These are phyloP conservation scores for Ephialtes manifestator DNA, from an alignment of 2,888 invertebrate genomes.

Conservation along the genomic window DNA sequence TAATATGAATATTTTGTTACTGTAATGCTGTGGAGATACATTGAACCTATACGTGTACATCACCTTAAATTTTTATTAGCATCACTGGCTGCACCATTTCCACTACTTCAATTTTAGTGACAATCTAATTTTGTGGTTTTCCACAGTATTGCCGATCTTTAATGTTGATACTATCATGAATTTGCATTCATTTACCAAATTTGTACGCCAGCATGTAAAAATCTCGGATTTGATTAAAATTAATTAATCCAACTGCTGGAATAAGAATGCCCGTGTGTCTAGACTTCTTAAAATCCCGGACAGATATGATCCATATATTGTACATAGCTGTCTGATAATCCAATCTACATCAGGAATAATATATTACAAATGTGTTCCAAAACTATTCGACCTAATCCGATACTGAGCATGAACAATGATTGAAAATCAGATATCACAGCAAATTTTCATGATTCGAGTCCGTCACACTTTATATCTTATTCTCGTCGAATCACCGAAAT, in stretches of 20 bases:
- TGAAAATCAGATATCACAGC: neutral
- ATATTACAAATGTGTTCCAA: constrained; percentile 3
- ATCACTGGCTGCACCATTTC: neutral
- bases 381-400: neutral
- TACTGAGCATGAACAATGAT: neutral
- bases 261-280: neutral
- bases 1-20: too few relatives aligned
- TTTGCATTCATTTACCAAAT: neutral
- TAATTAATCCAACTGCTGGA: neutral
- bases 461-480: neutral
- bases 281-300: neutral
- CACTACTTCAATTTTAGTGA: neutral
- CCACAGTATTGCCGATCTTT: neutral
- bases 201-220: neutral
- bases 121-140: neutral
- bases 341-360: constrained; percentile 18
- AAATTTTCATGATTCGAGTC: neutral
- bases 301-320: neutral
- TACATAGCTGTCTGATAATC: neutral
- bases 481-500: neutral
- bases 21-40: too few relatives aligned
- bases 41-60: too few relatives aligned
- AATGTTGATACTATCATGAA: neutral
- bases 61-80: neutral
- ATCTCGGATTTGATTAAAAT: neutral